A percentile compares a stretch with the other conserved stretches of the same genome.
Conservation (phyloP, 2,113 vertebrate genomes). For the Heliornis fulica region DNA sequence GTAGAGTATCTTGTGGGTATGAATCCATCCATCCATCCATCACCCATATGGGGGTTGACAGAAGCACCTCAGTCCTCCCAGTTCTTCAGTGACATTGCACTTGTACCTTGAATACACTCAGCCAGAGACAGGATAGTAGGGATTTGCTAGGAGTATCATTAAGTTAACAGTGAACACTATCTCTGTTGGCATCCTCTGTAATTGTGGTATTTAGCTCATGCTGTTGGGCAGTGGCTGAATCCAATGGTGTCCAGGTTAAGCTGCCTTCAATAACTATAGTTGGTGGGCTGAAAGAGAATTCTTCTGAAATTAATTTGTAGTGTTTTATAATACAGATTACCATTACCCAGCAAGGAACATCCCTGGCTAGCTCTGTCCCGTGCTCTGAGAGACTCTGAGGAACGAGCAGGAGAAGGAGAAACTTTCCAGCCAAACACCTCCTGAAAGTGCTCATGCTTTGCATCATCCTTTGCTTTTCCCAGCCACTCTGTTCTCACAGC, state of each 20-base stretch:
- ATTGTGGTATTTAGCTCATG: conserved; percentile 24
- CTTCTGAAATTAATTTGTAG: conserved; percentile 57
- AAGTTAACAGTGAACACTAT: not conserved
- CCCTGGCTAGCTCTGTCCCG: not conserved
- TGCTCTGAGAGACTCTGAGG: conserved; percentile 26
- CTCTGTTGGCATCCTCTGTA: conserved; percentile 14
- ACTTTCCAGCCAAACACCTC: conserved; percentile 1
- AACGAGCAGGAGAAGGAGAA: conserved; percentile 50
- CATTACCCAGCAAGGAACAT: conserved; percentile 1
- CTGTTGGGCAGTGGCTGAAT: conserved; percentile 39
- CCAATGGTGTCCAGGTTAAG: conserved; percentile 54
- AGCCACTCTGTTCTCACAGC: not conserved
- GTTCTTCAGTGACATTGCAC: not conserved
- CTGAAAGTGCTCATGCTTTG: not conserved
- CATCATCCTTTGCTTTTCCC: not conserved
- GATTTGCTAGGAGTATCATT: not conserved
- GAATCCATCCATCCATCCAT: not conserved
- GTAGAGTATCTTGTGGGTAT: not conserved
- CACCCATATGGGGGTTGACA: too few relatives aligned
- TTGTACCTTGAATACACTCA: not conserved
- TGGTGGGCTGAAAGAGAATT: conserved; percentile 58
- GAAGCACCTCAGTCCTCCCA: not conserved
- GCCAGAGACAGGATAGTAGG: not conserved
- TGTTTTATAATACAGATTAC: conserved; percentile 47
- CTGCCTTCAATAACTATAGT: conserved; percentile 57